Evolutionary conservation across 2,113 vertebrate genomes (phyloP).

Genomic region (Odontesthes bonariensis): DNA sequence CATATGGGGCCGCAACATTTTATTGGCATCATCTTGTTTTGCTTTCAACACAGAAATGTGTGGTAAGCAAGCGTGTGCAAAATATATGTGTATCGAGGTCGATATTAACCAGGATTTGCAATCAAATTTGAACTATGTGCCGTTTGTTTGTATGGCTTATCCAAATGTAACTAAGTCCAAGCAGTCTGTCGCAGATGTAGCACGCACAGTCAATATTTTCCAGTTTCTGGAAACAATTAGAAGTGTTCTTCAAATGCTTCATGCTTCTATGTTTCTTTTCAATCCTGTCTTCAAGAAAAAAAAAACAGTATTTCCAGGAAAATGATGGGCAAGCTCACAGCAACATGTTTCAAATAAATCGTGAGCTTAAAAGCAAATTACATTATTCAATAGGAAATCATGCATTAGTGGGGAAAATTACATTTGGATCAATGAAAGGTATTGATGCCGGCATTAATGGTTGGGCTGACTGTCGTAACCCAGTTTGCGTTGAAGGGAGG

Average conservation of each 20-base stretch:
- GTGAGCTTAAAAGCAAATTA: constrained; percentile 55
- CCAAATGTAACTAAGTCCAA: not conserved
- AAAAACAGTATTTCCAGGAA: constrained; percentile 40
- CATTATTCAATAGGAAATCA: constrained; percentile 79
- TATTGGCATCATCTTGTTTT: not conserved
- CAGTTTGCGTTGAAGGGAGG: constrained; percentile 47
- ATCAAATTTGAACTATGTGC: not conserved
- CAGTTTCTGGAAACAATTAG: constrained; percentile 26
- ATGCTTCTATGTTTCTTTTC: constrained; percentile 24
- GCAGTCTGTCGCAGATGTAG: constrained; percentile 22
- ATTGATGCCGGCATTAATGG: constrained; percentile 68
- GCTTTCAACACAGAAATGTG: not conserved
- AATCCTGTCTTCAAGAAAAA: constrained; percentile 18
- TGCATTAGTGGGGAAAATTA: constrained; percentile 65
- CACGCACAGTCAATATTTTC: constrained; percentile 22
- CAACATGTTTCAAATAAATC: constrained; percentile 44
- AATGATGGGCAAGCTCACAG: not conserved
- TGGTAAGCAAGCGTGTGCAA: too few species aligned
- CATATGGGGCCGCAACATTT: not conserved
- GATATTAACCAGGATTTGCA: too few species aligned
- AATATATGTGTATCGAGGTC: too few species aligned
- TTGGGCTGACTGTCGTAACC: constrained; percentile 52
- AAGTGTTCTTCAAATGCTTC: constrained; percentile 17
- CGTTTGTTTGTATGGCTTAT: not conserved
- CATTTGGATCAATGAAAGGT: constrained; percentile 72